Evolutionary conservation across 2,113 vertebrate species (phyloP).

Genomic region (Proterorhinus semilunaris): DNA sequence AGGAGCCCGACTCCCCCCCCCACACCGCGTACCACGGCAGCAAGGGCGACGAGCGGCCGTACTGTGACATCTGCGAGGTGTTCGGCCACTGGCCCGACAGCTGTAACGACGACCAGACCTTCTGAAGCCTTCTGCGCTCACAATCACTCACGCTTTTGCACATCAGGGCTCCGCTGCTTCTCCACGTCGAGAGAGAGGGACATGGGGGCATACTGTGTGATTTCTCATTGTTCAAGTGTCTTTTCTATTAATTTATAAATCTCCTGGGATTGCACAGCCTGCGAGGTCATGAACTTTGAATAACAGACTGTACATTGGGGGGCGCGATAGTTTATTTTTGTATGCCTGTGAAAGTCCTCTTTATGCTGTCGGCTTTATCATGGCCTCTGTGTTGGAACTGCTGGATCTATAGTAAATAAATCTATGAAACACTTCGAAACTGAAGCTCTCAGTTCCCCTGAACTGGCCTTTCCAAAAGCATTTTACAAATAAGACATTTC

Average conservation of each 20-base stretch:
- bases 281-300: slow-evolving; percentile 37
- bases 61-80: slow-evolving; percentile 94
- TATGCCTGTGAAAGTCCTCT: slow-evolving; percentile 64
- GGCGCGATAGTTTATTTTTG: slow-evolving; percentile 70
- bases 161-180: slow-evolving; percentile 45
- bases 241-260: slow-evolving; percentile 59
- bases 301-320: slow-evolving; percentile 50
- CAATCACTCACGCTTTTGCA: slow-evolving; percentile 63
- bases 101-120: slow-evolving; percentile 97
- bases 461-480: slow-evolving; percentile 54
- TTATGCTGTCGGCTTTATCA: slow-evolving; percentile 41
- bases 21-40: slow-evolving; percentile 92
- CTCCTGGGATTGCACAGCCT: slow-evolving; percentile 61
- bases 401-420: slow-evolving; percentile 14
- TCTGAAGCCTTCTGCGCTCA: slow-evolving; percentile 71
- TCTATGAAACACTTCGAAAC: slow-evolving; percentile 13
- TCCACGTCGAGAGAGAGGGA: slow-evolving; percentile 21
- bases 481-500: slow-evolving; percentile 42
- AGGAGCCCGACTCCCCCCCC: slow-evolving; percentile 86
- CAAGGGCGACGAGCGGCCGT: slow-evolving; percentile 87
- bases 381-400: slow-evolving; percentile 28
- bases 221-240: slow-evolving; percentile 27
- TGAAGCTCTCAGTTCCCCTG: slow-evolving; percentile 44
- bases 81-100: slow-evolving; percentile 93
- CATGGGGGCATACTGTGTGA: slow-evolving; percentile 19